A percentile compares a stretch with the other conserved stretches of the same genome.
Evolutionary conservation across 1,140 invertebrate species (phyloP).

Genomic region (Calycopis cecrops): DNA sequence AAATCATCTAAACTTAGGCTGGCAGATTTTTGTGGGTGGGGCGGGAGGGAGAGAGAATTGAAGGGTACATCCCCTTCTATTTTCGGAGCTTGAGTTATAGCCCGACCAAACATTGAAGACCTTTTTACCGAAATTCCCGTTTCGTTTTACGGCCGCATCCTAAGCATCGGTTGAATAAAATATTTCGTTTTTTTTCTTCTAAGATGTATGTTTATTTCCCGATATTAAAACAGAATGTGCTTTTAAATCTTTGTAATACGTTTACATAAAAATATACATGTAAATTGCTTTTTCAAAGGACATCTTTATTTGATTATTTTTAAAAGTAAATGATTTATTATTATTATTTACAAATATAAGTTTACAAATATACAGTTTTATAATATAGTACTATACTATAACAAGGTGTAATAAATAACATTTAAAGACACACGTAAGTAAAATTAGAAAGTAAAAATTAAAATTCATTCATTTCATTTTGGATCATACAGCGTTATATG

Average conservation of each 20-base stretch:
- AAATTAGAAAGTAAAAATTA: too few relatives aligned
- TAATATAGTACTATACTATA: too few relatives aligned
- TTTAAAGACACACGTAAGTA: too few relatives aligned
- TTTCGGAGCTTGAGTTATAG: constrained; percentile 68
- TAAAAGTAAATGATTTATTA: too few relatives aligned
- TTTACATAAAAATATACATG: too few relatives aligned
- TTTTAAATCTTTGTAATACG: neutral
- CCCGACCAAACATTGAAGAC: constrained; percentile 65
- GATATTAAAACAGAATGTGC: neutral
- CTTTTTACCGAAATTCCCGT: constrained; percentile 66
- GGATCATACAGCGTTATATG: too few relatives aligned
- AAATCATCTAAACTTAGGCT: constrained; percentile 50
- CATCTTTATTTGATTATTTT: too few relatives aligned
- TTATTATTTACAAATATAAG: too few relatives aligned
- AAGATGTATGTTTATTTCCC: constrained; percentile 7
- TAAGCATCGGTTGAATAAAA: constrained; percentile 60
- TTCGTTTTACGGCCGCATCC: constrained; percentile 61
- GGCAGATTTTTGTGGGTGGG: constrained; percentile 24
- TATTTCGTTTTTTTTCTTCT: constrained; percentile 29
- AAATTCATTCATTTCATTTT: too few relatives aligned
- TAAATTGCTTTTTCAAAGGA: too few relatives aligned
- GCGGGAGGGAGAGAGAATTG: constrained; percentile 28
- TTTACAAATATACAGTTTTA: too few relatives aligned
- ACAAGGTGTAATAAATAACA: too few relatives aligned
- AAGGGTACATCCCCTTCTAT: constrained; percentile 54